Conservation (phyloP, 2,797 vertebrate species). For the Coregonus suidteri region DNA sequence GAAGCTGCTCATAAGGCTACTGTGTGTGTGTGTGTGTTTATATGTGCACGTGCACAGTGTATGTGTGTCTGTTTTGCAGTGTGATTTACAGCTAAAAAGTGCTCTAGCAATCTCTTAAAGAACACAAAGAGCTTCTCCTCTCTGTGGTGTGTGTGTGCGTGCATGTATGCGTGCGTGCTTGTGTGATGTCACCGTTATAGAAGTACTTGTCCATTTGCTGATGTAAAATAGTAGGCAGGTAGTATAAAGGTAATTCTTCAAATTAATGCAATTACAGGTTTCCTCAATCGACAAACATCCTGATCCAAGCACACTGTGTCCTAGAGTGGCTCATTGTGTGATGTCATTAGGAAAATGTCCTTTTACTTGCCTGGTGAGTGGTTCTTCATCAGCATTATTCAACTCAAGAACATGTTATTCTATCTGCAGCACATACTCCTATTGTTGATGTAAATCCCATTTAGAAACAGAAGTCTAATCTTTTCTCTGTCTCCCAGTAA, state of each 20-base stretch:
- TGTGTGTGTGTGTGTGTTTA: too few relatives aligned
- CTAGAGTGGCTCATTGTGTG: neutral
- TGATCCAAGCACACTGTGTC: slow-evolving; percentile 41
- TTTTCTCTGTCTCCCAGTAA: neutral
- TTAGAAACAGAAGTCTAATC: neutral
- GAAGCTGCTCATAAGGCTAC: too few relatives aligned
- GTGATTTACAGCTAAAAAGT: too few relatives aligned
- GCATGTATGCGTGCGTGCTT: neutral
- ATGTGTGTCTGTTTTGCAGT: too few relatives aligned
- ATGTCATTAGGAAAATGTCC: neutral
- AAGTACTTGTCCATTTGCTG: neutral
- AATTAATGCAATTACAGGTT: slow-evolving; percentile 65
- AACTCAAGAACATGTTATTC: neutral
- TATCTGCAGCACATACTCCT: neutral
- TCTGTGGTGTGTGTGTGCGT: neutral
- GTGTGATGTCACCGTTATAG: neutral
- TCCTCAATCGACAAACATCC: slow-evolving; percentile 65
- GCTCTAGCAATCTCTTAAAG: too few relatives aligned
- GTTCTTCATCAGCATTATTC: neutral
- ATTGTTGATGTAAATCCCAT: neutral
- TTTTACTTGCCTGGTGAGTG: neutral
- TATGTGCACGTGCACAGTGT: too few relatives aligned
- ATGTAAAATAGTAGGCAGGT: neutral
- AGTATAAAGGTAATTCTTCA: slow-evolving; percentile 61
- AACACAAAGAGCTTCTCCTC: too few relatives aligned